Evolutionary conservation across 1,140 invertebrate genomes (phyloP), one percentile per base, ranked within the genome.

Genomic region (Dendrolimus kikuchii): DNA sequence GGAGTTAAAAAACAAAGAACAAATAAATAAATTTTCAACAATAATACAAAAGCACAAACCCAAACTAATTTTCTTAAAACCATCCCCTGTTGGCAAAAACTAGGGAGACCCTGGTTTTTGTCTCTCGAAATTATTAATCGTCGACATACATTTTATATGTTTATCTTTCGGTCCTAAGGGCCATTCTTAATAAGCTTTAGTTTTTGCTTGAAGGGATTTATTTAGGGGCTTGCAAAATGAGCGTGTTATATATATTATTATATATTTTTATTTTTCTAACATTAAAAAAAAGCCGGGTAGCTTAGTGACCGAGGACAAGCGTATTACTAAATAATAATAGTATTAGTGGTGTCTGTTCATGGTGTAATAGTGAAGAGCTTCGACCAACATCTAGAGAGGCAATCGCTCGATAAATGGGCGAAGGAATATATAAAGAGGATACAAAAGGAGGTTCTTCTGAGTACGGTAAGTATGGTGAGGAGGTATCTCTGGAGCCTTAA

Each of bases 51-150:
- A 23, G 23, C 23, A 23, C 23, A 45, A 9, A 5, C 6, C 7
- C 6, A 56, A 60, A 55, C 57, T 66, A 71, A 72, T 72, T 66
- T 79, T 60, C 68, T 73, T 72, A 68, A 71, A 64, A 66, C 41
- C 6, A 57, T 55, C 57, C 61, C 51, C 40, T 47, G 5, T 6
- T 38, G n/a, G 41, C 58, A 66, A 73, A 75, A 77, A 71, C 41
- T 44, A 48, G 38, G 57, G 53, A 55, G 38, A 46, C 43, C 39
- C 46, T 36, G 42, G 58, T 74, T 82, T 81, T 78, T 71, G 70
- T 62, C 44, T 47, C 56, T 62, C 23, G 36, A 80, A 78, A 78
- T 81, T 79, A 81, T 78, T 71, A 80, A 82, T 82, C 60, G 71
- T 53, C 47, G 54, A 60, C 77, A 78, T 77, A 82, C 66, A 74